Evolutionary conservation across 1,140 invertebrate genomes (phyloP).

Genomic region (Apis florea): DNA sequence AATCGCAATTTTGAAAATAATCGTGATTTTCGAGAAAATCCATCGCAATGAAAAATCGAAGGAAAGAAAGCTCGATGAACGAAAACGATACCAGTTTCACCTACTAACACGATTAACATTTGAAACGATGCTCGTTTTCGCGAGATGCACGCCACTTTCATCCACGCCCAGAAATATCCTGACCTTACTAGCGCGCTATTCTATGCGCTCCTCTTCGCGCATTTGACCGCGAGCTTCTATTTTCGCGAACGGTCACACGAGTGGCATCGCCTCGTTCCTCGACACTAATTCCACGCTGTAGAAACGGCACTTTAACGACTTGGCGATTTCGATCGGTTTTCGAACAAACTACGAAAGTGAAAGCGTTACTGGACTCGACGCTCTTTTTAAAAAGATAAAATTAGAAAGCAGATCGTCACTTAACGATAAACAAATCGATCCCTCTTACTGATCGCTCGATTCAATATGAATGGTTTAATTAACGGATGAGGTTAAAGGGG

Average conservation of each 20-base stretch:
- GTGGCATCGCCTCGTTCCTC: constrained; percentile 19
- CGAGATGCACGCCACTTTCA: constrained; percentile 27
- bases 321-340: background rate
- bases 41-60: background rate
- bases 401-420: constrained; percentile 33
- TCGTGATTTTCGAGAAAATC: background rate
- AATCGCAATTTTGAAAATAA: background rate
- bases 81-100: background rate
- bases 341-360: constrained; percentile 8
- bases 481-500: background rate
- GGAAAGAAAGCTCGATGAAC: background rate
- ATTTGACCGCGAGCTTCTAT: constrained; percentile 32
- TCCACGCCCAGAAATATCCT: constrained; percentile 44
- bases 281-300: constrained; percentile 7
- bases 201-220: constrained; percentile 8
- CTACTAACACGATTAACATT: constrained; percentile 8
- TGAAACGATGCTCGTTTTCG: background rate
- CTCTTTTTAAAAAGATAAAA: constrained; percentile 35
- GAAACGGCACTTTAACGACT: background rate
- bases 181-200: constrained; percentile 43
- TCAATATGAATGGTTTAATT: constrained; percentile 4
- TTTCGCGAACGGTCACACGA: background rate
- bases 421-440: constrained; percentile 23
- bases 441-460: background rate
- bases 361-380: background rate